Conservation (phyloP, 2,113 vertebrate species). For the Gopherus evgoodei region DNA sequence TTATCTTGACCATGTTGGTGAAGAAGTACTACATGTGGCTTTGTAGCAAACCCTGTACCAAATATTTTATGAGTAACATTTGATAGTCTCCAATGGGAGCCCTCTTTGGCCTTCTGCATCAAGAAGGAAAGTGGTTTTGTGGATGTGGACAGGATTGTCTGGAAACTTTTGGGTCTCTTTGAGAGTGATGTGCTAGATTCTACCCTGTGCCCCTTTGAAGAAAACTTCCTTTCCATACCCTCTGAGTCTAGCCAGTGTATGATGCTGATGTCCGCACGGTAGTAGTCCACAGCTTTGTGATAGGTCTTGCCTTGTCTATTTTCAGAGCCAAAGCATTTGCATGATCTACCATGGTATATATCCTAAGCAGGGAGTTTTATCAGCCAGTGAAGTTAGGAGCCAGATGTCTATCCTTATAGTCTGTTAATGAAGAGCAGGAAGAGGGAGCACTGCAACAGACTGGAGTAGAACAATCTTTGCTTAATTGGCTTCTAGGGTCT, state of each 20-base stretch:
- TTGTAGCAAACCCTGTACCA: rapidly evolving
- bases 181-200: neutral
- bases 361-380: neutral
- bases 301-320: neutral
- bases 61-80: neutral
- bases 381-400: slow-evolving; percentile 41
- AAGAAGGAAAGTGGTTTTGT: neutral
- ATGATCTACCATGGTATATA: neutral
- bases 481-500: slow-evolving; percentile 60
- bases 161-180: neutral
- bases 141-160: neutral
- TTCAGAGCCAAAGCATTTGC: slow-evolving; percentile 22
- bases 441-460: neutral
- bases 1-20: neutral
- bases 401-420: slow-evolving; percentile 20
- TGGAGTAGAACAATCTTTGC: slow-evolving; percentile 46
- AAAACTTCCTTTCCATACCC: slow-evolving; percentile 15
- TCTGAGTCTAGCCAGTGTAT: neutral
- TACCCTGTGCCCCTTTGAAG: neutral
- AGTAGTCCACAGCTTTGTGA: neutral
- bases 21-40: neutral
- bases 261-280: neutral
- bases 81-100: neutral
- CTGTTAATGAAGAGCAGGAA: slow-evolving; percentile 50
- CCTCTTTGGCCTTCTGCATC: neutral